Percentiles rank a stretch among this genome's conserved stretches.
These are phyloP conservation scores for Toxotes jaculatrix DNA, from an alignment of 2,113 vertebrate genomes.

Conservation along the genomic window DNA sequence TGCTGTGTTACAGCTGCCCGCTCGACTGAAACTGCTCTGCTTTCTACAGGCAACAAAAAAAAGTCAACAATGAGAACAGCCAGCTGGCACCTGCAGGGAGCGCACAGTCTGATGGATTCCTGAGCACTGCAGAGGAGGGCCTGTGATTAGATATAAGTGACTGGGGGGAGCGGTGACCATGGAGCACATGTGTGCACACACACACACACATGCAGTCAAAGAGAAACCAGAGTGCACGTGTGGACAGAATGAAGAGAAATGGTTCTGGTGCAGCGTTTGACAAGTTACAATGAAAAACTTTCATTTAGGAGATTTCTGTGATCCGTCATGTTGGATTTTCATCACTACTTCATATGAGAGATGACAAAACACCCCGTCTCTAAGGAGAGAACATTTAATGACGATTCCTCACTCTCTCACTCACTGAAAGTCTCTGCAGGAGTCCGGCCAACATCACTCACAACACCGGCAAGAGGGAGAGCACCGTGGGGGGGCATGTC, in stretches of 20 bases:
- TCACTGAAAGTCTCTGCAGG: background rate
- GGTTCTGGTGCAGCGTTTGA: background rate
- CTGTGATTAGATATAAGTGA: slow-evolving; percentile 43
- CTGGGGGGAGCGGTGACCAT: slow-evolving; percentile 20
- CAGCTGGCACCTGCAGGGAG: slow-evolving; percentile 23
- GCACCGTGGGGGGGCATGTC: background rate
- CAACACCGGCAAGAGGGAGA: too few relatives aligned
- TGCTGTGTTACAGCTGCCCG: slow-evolving; percentile 52
- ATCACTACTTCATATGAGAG: slow-evolving; percentile 22
- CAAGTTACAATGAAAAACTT: slow-evolving; percentile 23
- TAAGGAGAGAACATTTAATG: background rate
- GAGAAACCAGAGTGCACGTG: background rate
- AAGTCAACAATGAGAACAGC: slow-evolving; percentile 49
- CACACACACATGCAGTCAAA: background rate
- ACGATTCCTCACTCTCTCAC: background rate
- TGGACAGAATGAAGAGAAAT: background rate
- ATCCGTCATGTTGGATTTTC: slow-evolving; percentile 15
- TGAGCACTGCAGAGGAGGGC: background rate
- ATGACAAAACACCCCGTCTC: background rate
- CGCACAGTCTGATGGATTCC: slow-evolving; percentile 37
- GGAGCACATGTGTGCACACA: background rate
- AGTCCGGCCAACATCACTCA: too few relatives aligned
- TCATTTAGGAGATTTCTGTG: slow-evolving; percentile 9
- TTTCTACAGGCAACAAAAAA: slow-evolving; percentile 39
- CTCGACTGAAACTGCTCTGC: slow-evolving; percentile 58